These are phyloP conservation scores for Propsilocerus akamusi DNA, from an alignment of 1,140 invertebrate genomes.

Conservation along the genomic window DNA sequence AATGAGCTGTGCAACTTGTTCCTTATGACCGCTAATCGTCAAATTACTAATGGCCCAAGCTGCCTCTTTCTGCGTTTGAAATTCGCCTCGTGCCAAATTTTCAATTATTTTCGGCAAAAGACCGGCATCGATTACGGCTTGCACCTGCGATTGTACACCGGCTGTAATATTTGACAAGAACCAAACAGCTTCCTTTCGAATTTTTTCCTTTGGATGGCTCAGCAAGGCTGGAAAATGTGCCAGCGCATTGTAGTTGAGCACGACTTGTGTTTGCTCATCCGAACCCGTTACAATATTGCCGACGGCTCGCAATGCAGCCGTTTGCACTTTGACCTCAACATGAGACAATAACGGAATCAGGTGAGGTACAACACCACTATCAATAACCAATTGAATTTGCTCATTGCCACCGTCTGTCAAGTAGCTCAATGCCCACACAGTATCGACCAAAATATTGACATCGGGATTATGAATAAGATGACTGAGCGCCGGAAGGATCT, in stretches of 20 bases:
- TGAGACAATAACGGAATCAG: conserved; percentile 89
- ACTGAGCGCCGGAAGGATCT: conserved; percentile 87
- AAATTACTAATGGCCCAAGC: conserved; percentile 98
- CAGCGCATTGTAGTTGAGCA: conserved; percentile 82
- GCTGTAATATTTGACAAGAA: conserved; percentile 98
- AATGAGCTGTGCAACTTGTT: conserved; percentile 77
- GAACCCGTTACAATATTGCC: conserved; percentile 99
- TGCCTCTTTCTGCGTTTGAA: conserved; percentile 97
- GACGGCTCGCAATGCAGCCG: conserved; percentile 87
- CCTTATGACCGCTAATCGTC: conserved; percentile 87
- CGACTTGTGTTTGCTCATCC: conserved; percentile 94
- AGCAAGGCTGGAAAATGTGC: conserved; percentile 80
- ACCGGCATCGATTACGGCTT: conserved; percentile 88
- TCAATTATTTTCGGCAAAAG: conserved; percentile 88
- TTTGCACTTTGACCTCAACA: conserved; percentile 94
- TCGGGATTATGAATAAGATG: conserved; percentile 89
- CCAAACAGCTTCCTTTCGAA: conserved; percentile 92
- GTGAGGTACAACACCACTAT: conserved; percentile 84
- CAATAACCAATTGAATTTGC: conserved; percentile 98
- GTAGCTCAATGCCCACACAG: conserved; percentile 98
- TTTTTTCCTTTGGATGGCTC: conserved; percentile 61
- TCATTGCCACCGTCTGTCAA: conserved; percentile 96
- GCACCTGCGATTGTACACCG: conserved; percentile 92
- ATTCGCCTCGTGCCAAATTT: conserved; percentile 87
- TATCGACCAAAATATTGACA: conserved; percentile 94